phyloP scores from a whole-genome alignment of 2,797 vertebrate genomes.

The Crenuchus spilurus region DNA sequence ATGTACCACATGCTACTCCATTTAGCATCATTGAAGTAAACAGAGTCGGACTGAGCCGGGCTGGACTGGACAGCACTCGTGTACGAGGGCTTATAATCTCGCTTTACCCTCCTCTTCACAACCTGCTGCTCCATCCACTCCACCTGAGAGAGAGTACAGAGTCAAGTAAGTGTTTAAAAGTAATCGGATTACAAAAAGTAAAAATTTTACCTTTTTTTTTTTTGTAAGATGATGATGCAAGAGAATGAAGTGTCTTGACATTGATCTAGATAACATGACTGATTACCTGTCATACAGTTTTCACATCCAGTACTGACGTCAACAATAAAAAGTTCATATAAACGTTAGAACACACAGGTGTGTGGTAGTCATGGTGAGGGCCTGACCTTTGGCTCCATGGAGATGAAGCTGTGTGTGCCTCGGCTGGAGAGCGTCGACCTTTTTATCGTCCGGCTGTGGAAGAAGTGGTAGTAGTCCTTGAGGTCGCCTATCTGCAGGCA shows the following conservation, averaged over 20 bases:
- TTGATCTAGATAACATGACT: too few relatives aligned
- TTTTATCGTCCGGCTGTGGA: slow-evolving; percentile 98
- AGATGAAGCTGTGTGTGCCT: slow-evolving; percentile 97
- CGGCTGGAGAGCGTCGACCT: slow-evolving; percentile 93
- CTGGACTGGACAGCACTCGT: slow-evolving; percentile 70
- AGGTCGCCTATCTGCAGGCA: slow-evolving; percentile 93
- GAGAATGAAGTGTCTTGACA: too few relatives aligned
- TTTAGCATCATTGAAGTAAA: slow-evolving; percentile 97
- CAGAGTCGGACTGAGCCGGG: slow-evolving; percentile 76
- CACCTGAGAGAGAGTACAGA: slow-evolving; percentile 76
- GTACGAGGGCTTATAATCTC: slow-evolving; percentile 89
- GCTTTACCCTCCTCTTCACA: slow-evolving; percentile 93
- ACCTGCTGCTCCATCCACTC: slow-evolving; percentile 98
- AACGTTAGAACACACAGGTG: slow-evolving; percentile 46
- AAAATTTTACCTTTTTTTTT: too few relatives aligned
- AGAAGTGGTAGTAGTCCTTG: slow-evolving; percentile 98
- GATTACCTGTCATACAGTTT: neutral
- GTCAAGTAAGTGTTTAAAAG: neutral
- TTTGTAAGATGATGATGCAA: too few relatives aligned
- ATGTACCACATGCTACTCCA: slow-evolving; percentile 99
- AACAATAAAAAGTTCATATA: slow-evolving; percentile 25
- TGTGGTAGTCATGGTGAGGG: slow-evolving; percentile 51
- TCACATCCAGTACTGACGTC: neutral
- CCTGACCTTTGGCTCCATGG: slow-evolving; percentile 98
- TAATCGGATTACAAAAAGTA: neutral